Evolutionary conservation across 1,140 invertebrate species (phyloP).

Genomic region (Aphaenogaster ashmeadi): DNA sequence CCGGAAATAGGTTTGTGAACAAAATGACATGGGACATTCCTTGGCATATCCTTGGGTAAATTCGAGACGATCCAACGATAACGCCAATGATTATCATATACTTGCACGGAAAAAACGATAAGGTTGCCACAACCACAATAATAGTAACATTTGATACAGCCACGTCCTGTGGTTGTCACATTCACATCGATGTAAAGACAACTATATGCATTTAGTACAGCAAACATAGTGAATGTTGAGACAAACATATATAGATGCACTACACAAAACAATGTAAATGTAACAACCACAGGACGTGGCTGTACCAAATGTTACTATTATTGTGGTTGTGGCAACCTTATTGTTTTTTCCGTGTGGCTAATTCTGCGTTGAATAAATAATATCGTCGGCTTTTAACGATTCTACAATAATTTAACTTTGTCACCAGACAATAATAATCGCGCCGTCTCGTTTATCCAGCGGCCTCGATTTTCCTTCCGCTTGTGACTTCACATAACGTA

Average conservation of each 20-base stretch:
- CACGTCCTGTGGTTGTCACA: too few relatives aligned
- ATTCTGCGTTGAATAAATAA: not conserved
- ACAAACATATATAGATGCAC: too few relatives aligned
- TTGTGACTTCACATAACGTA: constrained; percentile 15
- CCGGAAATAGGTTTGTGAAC: not conserved
- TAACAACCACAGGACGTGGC: too few relatives aligned
- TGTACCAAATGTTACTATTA: too few relatives aligned
- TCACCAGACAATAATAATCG: constrained; percentile 7
- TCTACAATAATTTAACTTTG: constrained; percentile 19
- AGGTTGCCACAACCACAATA: too few relatives aligned
- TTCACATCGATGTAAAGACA: too few relatives aligned
- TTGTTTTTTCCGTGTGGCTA: too few relatives aligned
- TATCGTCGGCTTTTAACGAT: not conserved
- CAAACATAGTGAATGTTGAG: too few relatives aligned
- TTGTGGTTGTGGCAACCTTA: too few relatives aligned
- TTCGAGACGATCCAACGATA: not conserved
- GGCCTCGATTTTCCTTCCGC: constrained; percentile 37
- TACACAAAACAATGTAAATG: too few relatives aligned
- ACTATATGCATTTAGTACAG: too few relatives aligned
- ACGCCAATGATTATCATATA: not conserved
- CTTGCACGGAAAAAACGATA: not conserved
- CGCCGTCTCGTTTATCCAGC: constrained; percentile 14
- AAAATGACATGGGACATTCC: not conserved
- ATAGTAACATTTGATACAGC: too few relatives aligned
- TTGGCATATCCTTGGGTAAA: not conserved